Base-by-base conservation (phyloP, 1,140 invertebrate species). In the Drosophila arawakana region DNA sequence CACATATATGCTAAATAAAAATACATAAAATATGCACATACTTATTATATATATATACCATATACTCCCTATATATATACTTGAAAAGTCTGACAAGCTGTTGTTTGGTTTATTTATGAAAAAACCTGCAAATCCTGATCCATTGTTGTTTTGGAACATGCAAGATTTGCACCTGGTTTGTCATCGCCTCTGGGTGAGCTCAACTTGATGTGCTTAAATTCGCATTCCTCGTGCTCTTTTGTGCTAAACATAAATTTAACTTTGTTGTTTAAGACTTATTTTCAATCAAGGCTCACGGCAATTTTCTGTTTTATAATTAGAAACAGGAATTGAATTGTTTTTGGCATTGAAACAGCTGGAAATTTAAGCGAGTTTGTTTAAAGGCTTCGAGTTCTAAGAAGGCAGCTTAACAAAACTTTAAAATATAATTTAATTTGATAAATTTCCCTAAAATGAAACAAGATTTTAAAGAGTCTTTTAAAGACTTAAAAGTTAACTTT, bases 1-100 rank as follows among this genome's bases (percentile, higher is more conserved):
- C 69, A 68, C 43, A 63, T 52, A 61, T 68, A 65, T 68, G 61
- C 62, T 44, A 50, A 68, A 47, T 76, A 71, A 65, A 69, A 65
- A 69, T 70, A 83, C 59, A 68, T 59, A 52, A 44, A 70, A 34
- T 13, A 37, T 47, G 34, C 39, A 47, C 37, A 67, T 39, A 34
- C 41, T 30, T 30, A 30, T 30, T 30, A 46, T 47, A 25, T 49
- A 50, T 65, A 46, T 59, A 18, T 52, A 47, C 25, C 25, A 30
- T 5, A 30, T 30, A 30, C 25, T 30, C 3, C 25, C 25, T 15
- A 34, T 49, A 37, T 69, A n/a, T 44, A 43, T 52, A 50, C 52
- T 37, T 39, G 18, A 46, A 41, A 37, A 34, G 4, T n/a, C 50
- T 37, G 50, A 59, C 15, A 10, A 13, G 11, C 69, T 47, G 15